Evolutionary conservation across 2,113 vertebrate species (phyloP).

Genomic region (Ceuthmochares aereus): DNA sequence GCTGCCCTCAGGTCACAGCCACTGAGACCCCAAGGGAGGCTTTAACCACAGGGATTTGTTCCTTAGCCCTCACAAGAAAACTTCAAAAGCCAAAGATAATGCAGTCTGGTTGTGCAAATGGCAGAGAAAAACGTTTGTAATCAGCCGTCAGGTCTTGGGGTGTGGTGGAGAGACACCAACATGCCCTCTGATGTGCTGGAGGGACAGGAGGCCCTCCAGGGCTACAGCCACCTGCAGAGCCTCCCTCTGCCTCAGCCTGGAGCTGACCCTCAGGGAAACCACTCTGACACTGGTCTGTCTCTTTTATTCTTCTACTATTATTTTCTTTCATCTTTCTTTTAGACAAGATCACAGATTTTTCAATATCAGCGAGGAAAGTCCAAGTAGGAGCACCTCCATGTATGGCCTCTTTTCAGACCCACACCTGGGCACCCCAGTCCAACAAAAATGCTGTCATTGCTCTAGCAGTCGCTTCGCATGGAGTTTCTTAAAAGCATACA

Average conservation of each 20-base stretch:
- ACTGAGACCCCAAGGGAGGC: no score
- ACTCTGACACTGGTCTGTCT: fast-evolving
- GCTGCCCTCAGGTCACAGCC: no score
- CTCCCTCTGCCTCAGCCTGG: background rate
- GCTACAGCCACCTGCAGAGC: background rate
- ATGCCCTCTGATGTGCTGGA: fast-evolving
- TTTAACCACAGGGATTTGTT: fast-evolving
- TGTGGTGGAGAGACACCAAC: fast-evolving
- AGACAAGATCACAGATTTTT: background rate
- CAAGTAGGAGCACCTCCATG: fast-evolving
- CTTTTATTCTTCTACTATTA: background rate
- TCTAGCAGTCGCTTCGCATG: background rate
- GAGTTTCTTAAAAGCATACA: fast-evolving
- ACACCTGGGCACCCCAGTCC: fast-evolving
- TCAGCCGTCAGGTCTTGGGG: fast-evolving
- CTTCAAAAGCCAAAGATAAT: fast-evolving
- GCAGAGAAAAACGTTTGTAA: fast-evolving
- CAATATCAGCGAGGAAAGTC: no score
- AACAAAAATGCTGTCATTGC: background rate
- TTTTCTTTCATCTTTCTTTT: background rate
- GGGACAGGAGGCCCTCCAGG: no score
- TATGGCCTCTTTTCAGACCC: fast-evolving
- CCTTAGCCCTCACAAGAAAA: fast-evolving
- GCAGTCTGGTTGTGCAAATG: fast-evolving
- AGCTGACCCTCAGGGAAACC: no score